Base-by-base conservation (phyloP, 2,113 vertebrate genomes). In the Nyctereutes procyonoides region DNA sequence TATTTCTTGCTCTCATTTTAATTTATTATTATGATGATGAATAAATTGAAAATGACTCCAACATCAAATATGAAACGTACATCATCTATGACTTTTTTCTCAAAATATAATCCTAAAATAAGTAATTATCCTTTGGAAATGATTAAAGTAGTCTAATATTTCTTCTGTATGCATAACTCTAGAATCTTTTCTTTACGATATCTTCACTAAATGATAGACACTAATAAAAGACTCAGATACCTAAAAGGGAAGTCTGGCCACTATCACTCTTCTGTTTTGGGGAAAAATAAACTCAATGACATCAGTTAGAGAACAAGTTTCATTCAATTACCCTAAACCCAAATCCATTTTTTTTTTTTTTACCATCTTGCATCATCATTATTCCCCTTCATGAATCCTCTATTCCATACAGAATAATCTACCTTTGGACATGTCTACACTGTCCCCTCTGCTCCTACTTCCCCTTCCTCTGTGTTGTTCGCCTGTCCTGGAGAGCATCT, bases 401-500 rank as follows among this genome's bases (percentile, higher is more conserved):
- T 28, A 17, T 10, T 32, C 6, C 30, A 4, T 5, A 43, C 2
- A 3, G 28, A 80, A 83, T 10, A 43, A 76, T n/a, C 30, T 35
- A 26, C 2, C 1, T 80, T 63, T 24, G 38, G 10, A 43, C 6
- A 3, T 81, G 12, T 11, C 63, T 62, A 35, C 63, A 2, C 4
- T 13, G 7, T 10, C 30, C 0, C 1, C 9, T 80, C 9, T 35
- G 48, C 1, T 35, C 43, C 19, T 24, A 0, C 8, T 2, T 65
- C 0, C 1, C 35, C 30, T 24, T 51, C 17, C 0, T 3, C 0
- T 16, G 0, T 20, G 12, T 58, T 48, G 15, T 48, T 30, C 4
- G 0, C n/a, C 4, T 63, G 17, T 19, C 8, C 8, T 35, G 13
- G 0, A 28, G 13, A 48, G 8, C 0, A 38, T 3, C 1, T 16